Evolutionary conservation across 2,113 vertebrate genomes (phyloP), one percentile per base, ranked within the genome.

Genomic region (Clarias gariepinus): DNA sequence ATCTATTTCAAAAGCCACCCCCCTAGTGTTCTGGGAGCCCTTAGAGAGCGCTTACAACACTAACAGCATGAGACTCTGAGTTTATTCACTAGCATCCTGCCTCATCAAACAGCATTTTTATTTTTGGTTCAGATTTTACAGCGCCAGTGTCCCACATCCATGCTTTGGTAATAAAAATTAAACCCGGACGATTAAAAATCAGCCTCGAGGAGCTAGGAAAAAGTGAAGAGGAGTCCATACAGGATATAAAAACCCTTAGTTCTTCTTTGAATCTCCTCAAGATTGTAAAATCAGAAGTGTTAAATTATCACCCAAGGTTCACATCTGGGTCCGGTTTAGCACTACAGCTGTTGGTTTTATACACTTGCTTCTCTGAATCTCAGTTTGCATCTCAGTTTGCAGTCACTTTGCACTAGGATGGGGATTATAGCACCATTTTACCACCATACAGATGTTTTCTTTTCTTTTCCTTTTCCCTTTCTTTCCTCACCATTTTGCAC

Each of bases 401-500:
- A 47, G 33, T 28, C 25, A 12, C 23, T 80, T 80, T 36, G 36
- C 78, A 80, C 71, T 12, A 2, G 63, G 36, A 63, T 30, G 47
- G 15, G 55, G 7, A 52, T 47, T 41, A 28, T 60, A 36, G 12
- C 19, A 7, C 30, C 21, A 61, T n/a, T 76, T n/a, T n/a, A 82
- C 33, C 36, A 66, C 11, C 82, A 30, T 71, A 30, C 18, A 71
- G 64, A 83, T 15, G 64, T 68, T 66, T 47, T 30, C 15, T 19
- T 12, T 33, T 18, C 57, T 55, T 78, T 55, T 52, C 7, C 28
- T 15, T 21, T 33, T 80, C 16, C n/a, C 19, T 94, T 94, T 95
- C 94, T 95, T 93, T 94, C 94, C 95, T 93, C 94, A 94, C 95
- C 94, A 94, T 95, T 95, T 94, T 95, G 94, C 94, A 95, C 95